These are phyloP conservation scores for Anoura caudifer DNA, from an alignment of 2,113 vertebrate species.

Conservation along the genomic window DNA sequence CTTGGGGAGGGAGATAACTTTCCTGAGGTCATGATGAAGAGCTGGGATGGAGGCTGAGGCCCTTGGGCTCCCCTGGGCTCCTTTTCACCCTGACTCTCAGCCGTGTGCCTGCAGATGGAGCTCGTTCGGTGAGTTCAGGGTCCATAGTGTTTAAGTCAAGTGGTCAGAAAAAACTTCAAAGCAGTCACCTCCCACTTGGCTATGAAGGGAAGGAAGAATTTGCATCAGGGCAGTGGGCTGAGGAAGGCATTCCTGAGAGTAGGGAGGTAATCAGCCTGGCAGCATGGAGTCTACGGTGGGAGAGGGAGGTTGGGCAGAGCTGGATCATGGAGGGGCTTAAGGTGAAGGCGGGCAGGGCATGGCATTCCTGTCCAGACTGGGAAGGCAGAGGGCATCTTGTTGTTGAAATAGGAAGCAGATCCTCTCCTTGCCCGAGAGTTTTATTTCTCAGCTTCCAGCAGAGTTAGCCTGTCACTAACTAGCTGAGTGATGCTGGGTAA, in stretches of 20 bases:
- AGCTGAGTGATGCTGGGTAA: neutral
- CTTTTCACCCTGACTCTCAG: rapidly evolving
- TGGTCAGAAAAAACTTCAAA: neutral
- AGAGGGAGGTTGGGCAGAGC: too few species aligned
- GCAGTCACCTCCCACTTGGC: neutral
- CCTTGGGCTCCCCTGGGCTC: rapidly evolving
- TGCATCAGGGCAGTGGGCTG: rapidly evolving
- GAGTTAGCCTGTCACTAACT: neutral
- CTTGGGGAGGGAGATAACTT: neutral
- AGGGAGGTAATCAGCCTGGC: neutral
- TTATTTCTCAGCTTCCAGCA: neutral
- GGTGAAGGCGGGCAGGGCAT: neutral
- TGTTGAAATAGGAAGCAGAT: neutral
- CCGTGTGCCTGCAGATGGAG: neutral
- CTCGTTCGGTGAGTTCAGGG: neutral
- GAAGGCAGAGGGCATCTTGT: neutral
- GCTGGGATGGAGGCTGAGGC: neutral
- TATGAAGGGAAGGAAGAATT: neutral
- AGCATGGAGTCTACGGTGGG: rapidly evolving
- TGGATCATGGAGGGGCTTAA: neutral
- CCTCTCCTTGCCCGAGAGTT: rapidly evolving
- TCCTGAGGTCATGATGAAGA: neutral
- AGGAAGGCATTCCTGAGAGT: neutral
- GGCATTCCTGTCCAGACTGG: conserved; percentile 7
- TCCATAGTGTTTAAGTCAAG: neutral